These are phyloP conservation scores for Tauraco erythrolophus DNA, from an alignment of 2,113 vertebrate species.

Conservation along the genomic window DNA sequence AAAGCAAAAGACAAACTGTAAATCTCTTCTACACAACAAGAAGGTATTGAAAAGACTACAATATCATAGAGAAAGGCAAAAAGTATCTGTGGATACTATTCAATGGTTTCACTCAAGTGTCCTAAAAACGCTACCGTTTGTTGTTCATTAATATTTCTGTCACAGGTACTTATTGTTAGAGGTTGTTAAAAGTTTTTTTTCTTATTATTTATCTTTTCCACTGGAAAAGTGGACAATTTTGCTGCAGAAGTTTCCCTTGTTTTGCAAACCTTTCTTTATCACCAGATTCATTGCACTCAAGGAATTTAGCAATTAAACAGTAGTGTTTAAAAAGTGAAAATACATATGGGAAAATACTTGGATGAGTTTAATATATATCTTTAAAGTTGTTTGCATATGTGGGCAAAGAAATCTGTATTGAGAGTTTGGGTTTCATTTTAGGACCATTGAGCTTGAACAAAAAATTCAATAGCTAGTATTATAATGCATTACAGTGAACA, in stretches of 20 bases:
- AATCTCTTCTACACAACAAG: background rate
- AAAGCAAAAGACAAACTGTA: background rate
- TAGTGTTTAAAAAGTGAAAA: background rate
- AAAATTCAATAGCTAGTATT: background rate
- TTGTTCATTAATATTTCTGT: background rate
- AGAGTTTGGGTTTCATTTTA: background rate
- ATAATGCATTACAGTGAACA: background rate
- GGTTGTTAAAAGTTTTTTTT: background rate
- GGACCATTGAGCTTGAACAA: background rate
- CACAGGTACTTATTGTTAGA: background rate
- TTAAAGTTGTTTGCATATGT: background rate
- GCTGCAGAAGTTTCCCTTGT: background rate
- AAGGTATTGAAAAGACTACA: background rate
- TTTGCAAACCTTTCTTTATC: background rate
- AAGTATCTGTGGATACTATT: background rate
- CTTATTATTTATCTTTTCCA: background rate
- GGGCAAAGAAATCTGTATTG: background rate
- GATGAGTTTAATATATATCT: background rate
- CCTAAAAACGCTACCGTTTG: background rate
- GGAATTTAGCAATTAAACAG: background rate
- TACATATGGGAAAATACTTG: background rate
- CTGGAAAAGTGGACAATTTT: background rate
- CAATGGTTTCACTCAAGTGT: background rate
- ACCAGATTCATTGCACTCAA: background rate
- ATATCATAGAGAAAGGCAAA: background rate